Conservation (phyloP, 2,888 invertebrate genomes). For the Erebia aethiops region DNA sequence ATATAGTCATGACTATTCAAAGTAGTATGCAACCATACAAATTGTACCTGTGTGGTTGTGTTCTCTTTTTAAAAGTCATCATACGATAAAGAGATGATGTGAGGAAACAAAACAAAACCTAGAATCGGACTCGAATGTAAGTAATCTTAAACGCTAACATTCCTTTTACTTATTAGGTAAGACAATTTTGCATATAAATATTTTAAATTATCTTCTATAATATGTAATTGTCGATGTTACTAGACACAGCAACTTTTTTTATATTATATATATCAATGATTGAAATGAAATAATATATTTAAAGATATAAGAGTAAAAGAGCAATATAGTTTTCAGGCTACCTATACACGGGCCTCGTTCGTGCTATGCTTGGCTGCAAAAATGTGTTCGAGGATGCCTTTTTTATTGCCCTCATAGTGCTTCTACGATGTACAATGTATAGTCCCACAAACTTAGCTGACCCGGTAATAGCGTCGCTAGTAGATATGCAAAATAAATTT, state of each 20-base stretch:
- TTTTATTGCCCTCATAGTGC: neutral
- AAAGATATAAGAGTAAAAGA: slow-evolving; percentile 30
- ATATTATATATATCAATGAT: slow-evolving; percentile 17
- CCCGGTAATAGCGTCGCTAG: too few species aligned
- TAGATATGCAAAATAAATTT: too few species aligned
- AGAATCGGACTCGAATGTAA: slow-evolving; percentile 48
- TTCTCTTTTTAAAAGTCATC: neutral
- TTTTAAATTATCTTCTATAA: slow-evolving; percentile 40
- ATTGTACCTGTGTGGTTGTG: neutral
- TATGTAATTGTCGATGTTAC: slow-evolving; percentile 26
- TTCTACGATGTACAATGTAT: too few species aligned
- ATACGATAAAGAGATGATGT: neutral
- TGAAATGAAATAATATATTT: slow-evolving; percentile 27
- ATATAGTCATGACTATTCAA: too few species aligned
- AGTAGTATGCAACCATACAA: neutral
- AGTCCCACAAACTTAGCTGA: too few species aligned
- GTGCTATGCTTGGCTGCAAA: neutral
- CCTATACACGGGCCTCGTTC: slow-evolving; percentile 6
- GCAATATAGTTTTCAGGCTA: slow-evolving; percentile 8
- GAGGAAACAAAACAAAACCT: slow-evolving; percentile 18
- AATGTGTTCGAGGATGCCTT: neutral
- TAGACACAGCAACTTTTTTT: slow-evolving; percentile 30
- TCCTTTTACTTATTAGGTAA: slow-evolving; percentile 55
- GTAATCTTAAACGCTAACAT: slow-evolving; percentile 80
- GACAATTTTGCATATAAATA: slow-evolving; percentile 33